Evolutionary conservation across 2,888 invertebrate genomes (phyloP), one percentile per base, ranked within the genome.

Genomic region (Pterobdella sp.): DNA sequence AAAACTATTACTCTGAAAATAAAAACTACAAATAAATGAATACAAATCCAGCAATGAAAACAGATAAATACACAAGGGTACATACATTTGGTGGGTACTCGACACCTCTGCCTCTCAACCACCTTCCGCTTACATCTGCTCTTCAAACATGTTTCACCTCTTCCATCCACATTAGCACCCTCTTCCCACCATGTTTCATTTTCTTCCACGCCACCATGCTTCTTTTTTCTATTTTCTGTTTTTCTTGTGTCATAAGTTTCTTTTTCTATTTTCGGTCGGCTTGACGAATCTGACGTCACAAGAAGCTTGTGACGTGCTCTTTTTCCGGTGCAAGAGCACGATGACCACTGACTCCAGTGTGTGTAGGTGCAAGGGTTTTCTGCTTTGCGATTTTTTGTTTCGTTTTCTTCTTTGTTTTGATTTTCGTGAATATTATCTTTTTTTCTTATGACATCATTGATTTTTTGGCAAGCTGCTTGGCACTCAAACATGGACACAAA

Each of bases 401-500:
- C 42, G 42, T 42, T n/a, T n/a, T n/a, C n/a, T n/a, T n/a, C n/a
- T n/a, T n/a, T n/a, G n/a, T n/a, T n/a, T n/a, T n/a, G n/a, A n/a
- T n/a, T n/a, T n/a, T n/a, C n/a, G n/a, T n/a, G n/a, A n/a, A n/a
- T n/a, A n/a, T n/a, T n/a, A n/a, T n/a, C n/a, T n/a, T n/a, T n/a
- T n/a, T n/a, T n/a, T n/a, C n/a, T n/a, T n/a, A n/a, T n/a, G n/a
- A n/a, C n/a, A n/a, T n/a, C n/a, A n/a, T n/a, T n/a, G n/a, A n/a
- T n/a, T n/a, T n/a, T 32, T 42, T 65, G 64, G 49, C 76, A 76
- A 10, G 66, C 52, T 29, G 63, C 67, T 73, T 72, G 69, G 79
- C 90, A 90, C 26, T 81, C 81, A 52, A 91, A 91, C 70, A 88
- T 87, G n/a, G 84, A 80, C 1, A 69, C 42, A 68, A 80, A 77